These are phyloP conservation scores for Phengaris arion DNA, from an alignment of 2,888 invertebrate genomes.

Conservation along the genomic window DNA sequence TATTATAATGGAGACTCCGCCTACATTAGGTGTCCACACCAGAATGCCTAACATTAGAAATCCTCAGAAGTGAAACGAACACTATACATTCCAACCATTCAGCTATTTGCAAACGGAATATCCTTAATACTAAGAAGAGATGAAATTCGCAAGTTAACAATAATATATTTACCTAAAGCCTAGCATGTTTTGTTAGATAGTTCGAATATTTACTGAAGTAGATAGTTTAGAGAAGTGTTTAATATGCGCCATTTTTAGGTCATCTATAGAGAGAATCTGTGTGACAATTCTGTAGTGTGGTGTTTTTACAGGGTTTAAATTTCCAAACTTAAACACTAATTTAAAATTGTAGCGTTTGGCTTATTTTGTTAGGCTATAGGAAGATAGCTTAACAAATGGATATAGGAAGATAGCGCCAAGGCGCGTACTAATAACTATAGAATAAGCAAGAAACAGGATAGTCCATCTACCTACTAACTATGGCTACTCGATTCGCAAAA, in stretches of 20 bases:
- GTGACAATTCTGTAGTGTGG: neutral
- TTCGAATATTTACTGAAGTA: neutral
- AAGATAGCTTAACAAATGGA: neutral
- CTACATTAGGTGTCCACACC: neutral
- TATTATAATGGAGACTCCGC: neutral
- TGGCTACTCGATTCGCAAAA: neutral
- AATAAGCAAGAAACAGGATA: neutral
- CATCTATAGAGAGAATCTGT: neutral
- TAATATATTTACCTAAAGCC: conserved; percentile 4
- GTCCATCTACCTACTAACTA: neutral
- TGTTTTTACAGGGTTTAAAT: neutral
- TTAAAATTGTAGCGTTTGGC: neutral
- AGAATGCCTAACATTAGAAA: neutral
- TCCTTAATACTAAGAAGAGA: neutral
- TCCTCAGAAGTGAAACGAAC: neutral
- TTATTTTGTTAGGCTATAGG: neutral
- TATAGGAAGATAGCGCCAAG: neutral
- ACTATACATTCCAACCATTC: neutral
- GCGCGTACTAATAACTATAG: neutral
- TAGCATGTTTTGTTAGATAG: neutral
- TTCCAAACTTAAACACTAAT: neutral
- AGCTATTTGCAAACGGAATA: neutral
- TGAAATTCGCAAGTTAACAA: neutral
- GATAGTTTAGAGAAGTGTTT: neutral
- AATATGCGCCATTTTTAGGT: neutral